Conservation (phyloP, 1,140 invertebrate genomes). For the Plectrocnemia conspersa region DNA sequence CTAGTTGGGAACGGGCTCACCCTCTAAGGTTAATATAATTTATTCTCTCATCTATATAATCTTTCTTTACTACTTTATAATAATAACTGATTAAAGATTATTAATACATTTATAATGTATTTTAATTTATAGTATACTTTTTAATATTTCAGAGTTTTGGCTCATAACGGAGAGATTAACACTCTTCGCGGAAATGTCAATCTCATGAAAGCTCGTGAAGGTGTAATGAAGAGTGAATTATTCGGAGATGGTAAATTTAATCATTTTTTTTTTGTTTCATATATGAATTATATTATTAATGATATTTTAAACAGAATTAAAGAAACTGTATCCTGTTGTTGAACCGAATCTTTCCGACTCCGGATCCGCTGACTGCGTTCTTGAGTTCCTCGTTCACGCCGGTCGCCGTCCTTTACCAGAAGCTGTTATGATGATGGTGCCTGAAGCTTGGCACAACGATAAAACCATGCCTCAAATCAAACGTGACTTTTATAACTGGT, state of each 20-base stretch:
- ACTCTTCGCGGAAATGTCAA: slow-evolving; percentile 97
- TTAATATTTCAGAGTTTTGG: slow-evolving; percentile 63
- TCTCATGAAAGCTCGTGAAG: slow-evolving; percentile 96
- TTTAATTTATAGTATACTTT: slow-evolving; percentile 15
- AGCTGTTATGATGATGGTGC: slow-evolving; percentile 99
- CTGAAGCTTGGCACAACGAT: slow-evolving; percentile 99
- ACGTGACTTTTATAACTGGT: slow-evolving; percentile 95
- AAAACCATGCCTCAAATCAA: slow-evolving; percentile 87
- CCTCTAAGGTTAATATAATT: slow-evolving; percentile 74
- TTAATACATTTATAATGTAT: slow-evolving; percentile 2
- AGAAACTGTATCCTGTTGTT: slow-evolving; percentile 93
- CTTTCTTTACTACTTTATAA: slow-evolving; percentile 1
- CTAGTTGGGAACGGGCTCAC: slow-evolving; percentile 98
- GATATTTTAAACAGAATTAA: slow-evolving; percentile 56
- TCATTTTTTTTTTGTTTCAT: slow-evolving; percentile 14
- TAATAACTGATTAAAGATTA: too few relatives aligned
- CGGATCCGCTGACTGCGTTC: slow-evolving; percentile 93
- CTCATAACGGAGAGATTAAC: slow-evolving; percentile 99
- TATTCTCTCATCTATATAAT: slow-evolving; percentile 2
- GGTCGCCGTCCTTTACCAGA: slow-evolving; percentile 87
- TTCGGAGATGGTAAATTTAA: slow-evolving; percentile 60
- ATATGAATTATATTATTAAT: slow-evolving; percentile 12
- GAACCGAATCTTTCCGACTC: slow-evolving; percentile 97
- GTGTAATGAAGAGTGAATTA: slow-evolving; percentile 86
- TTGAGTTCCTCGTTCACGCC: slow-evolving; percentile 94